Evolutionary conservation across 2,888 invertebrate species (phyloP).

Genomic region (Conistra vaccinii): DNA sequence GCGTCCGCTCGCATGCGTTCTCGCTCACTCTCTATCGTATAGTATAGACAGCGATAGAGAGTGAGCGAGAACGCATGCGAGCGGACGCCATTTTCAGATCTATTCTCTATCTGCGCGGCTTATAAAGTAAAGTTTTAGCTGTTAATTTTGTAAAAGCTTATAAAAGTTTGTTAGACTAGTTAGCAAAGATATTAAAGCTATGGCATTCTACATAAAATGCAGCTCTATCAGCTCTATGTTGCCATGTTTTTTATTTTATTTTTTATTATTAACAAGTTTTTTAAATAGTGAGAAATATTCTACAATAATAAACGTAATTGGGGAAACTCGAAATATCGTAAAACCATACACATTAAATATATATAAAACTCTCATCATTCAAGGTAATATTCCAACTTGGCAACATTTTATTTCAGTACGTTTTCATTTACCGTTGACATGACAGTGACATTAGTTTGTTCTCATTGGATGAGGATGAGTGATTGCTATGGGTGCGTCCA

Average conservation of each 20-base stretch:
- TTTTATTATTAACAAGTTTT: too few relatives aligned
- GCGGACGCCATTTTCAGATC: too few relatives aligned
- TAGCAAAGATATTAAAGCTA: background rate
- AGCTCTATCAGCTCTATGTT: too few relatives aligned
- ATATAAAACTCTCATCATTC: background rate
- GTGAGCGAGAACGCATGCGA: too few relatives aligned
- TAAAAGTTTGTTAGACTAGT: background rate
- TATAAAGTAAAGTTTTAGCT: too few relatives aligned
- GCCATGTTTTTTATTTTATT: too few relatives aligned
- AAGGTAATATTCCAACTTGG: background rate
- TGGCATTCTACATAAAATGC: background rate
- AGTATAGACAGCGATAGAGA: too few relatives aligned
- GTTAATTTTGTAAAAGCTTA: background rate
- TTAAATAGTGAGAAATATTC: too few relatives aligned
- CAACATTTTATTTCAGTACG: constrained; percentile 6
- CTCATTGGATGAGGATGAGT: background rate
- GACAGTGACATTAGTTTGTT: background rate
- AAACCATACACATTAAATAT: background rate
- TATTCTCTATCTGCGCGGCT: too few relatives aligned
- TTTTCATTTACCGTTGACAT: background rate
- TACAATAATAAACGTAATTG: background rate
- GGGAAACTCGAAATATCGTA: background rate
- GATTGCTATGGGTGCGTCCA: background rate
- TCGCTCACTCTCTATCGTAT: too few relatives aligned
- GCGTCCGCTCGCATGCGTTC: too few relatives aligned